Base-by-base conservation (phyloP, 2,797 vertebrate species). In the Eupleurogrammus muticus region DNA sequence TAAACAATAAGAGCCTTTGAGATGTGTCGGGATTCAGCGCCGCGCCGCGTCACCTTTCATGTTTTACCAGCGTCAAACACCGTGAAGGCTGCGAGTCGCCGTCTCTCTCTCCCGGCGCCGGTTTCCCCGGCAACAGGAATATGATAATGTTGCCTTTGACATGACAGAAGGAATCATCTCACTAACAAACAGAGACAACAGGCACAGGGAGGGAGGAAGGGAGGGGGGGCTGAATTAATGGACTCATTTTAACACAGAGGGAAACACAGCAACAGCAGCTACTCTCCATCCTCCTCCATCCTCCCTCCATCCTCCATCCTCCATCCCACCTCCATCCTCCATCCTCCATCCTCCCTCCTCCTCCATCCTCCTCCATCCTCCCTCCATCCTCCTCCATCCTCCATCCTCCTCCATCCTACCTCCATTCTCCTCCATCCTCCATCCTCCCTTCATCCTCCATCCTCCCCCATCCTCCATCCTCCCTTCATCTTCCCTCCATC, bases 61-160 rank as follows among this genome's bases (percentile, higher is more conserved):
- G 92, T 93, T 92, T n/a, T 85, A 88, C 90, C 87, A 89, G 88
- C 90, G 91, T 92, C 90, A 93, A 92, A 92, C 87, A 75, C 81
- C 65, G 54, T 35, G 67, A 70, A 89, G 84, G 91, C 87, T 93
- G 92, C 85, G 90, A 93, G 87, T 90, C 87, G 78, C 86, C 86
- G 89, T 90, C 88, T 91, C 82, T 78, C 88, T 86, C 82, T 78
- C 88, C 85, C 83, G 38, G 87, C 65, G 56, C 88, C 54, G 89
- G 94, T 94, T 94, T 93, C 93, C 94, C 89, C 75, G 92, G 93
- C 93, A 94, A 94, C 94, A 90, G 81, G 91, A 89, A 93, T 94
- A 94, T 94, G 92, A 93, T 94, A 94, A 94, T 94, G 92, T 93
- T 93, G 86, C 93, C 93, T 93, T 93, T 94, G 92, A 94, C 92